Evolutionary conservation across 1,140 invertebrate species (phyloP), one percentile per base, ranked within the genome.

Genomic region (Sesamia nonagrioides): DNA sequence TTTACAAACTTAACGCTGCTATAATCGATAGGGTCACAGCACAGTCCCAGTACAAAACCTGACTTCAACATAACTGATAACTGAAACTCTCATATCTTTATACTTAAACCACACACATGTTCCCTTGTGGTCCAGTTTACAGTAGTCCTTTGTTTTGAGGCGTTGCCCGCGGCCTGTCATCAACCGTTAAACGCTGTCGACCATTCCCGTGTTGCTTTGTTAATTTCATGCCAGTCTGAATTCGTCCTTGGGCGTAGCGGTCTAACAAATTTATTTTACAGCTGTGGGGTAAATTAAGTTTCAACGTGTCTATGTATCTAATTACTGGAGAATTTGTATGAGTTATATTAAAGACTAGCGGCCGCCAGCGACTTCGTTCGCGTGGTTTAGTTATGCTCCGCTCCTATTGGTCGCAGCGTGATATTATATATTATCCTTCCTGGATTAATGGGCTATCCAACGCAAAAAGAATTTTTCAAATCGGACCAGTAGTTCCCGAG

Each of bases 191-290:
- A 89, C 81, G 86, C 48, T 86, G 86, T 82, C 82, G 71, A 45
- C 78, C 84, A 85, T 83, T 82, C 75, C 80, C 78, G 80, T 82
- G 82, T 86, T 87, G 87, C 88, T 90, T 89, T 91, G 91, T 91
- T 93, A 89, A 92, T 92, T 93, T 91, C 88, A 91, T 86, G 86
- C 84, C 83, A 85, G 86, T 88, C 87, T 90, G 87, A 77, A 83
- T 88, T 66, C 85, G 88, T 89, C 87, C 88, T 91, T 88, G 71
- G 88, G 84, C 73, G 66, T 78, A 52, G 77, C 82, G 79, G 84
- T 84, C 83, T 81, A 77, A 86, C 80, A 80, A 85, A 88, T 89
- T 86, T 85, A 88, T 90, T 89, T 87, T 82, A 86, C 82, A 81
- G 72, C 80, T 81, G 50, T 50, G 68, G 78, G 60, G 54, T 78